Evolutionary conservation across 2,888 invertebrate species (phyloP).

Genomic region (Eupithecia subfuscata): DNA sequence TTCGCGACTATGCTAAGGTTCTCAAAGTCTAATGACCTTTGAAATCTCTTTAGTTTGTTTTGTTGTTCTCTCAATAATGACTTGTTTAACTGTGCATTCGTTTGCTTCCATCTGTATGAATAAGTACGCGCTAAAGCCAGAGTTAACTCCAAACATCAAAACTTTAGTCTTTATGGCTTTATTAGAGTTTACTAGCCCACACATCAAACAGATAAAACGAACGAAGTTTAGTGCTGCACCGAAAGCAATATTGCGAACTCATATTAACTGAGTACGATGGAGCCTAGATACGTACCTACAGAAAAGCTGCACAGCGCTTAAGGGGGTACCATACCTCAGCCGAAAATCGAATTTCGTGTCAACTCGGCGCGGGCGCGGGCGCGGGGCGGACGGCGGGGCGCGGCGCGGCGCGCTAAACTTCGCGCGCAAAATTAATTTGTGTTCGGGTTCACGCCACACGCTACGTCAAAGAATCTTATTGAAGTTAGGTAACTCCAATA

Average conservation of each 20-base stretch:
- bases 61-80: neutral
- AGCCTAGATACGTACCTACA: neutral
- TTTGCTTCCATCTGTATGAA: neutral
- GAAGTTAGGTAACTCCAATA: too few species aligned
- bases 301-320: neutral
- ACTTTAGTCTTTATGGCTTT: slow-evolving; percentile 10
- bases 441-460: too few species aligned
- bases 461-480: too few species aligned
- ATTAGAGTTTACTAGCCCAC: slow-evolving; percentile 6
- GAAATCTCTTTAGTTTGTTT: slow-evolving; percentile 12
- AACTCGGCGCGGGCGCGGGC: too few species aligned
- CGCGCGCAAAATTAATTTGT: too few species aligned
- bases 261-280: slow-evolving; percentile 1
- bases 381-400: too few species aligned
- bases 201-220: slow-evolving; percentile 11
- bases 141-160: slow-evolving; percentile 2
- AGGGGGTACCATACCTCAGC: too few species aligned
- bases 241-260: slow-evolving; percentile 12
- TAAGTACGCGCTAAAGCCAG: neutral
- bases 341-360: too few species aligned
- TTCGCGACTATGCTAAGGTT: slow-evolving; percentile 8
- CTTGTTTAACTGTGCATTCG: neutral
- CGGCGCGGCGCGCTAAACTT: too few species aligned
- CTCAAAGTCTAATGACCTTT: slow-evolving; percentile 19
- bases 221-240: slow-evolving; percentile 8